phyloP scores from a whole-genome alignment of 2,888 invertebrate genomes.

The Agrypnus murinus region DNA sequence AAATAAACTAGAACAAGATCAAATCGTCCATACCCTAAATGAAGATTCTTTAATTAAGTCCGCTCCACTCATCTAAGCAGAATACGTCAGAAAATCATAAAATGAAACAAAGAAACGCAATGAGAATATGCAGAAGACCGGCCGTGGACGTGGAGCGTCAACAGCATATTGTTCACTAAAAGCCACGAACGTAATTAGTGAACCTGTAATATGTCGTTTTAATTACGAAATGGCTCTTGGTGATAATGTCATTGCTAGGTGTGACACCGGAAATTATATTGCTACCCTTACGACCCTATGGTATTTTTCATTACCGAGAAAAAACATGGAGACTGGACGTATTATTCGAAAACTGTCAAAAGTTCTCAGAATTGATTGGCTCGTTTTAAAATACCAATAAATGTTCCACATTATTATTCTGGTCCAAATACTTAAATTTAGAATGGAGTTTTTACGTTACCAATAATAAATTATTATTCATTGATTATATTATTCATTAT shows the following conservation, averaged over 20 bases:
- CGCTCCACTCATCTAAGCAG: constrained; percentile 9
- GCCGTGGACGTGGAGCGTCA: constrained; percentile 28
- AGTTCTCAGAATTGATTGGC: too few species aligned
- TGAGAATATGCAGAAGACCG: constrained; percentile 35
- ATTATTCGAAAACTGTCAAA: too few species aligned
- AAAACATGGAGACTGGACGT: too few species aligned
- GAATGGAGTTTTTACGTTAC: too few species aligned
- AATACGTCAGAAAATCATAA: constrained; percentile 26
- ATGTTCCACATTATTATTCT: too few species aligned
- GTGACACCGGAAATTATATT: constrained; percentile 35
- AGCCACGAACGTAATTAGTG: constrained; percentile 42
- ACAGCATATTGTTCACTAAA: constrained; percentile 39
- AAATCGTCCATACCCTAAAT: not conserved
- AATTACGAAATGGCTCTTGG: constrained; percentile 43
- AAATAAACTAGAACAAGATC: not conserved
- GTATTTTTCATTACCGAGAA: constrained; percentile 14
- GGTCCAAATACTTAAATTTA: too few species aligned
- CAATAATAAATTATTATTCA: too few species aligned
- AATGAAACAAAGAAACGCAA: constrained; percentile 33
- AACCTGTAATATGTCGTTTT: constrained; percentile 43
- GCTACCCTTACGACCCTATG: constrained; percentile 9
- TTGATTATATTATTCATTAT: too few species aligned
- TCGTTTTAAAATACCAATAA: too few species aligned
- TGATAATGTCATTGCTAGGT: constrained; percentile 41
- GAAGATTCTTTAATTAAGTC: constrained; percentile 35